Conservation (phyloP, 92 coral and sea anemone genomes). For the Heteractis magnifica region DNA sequence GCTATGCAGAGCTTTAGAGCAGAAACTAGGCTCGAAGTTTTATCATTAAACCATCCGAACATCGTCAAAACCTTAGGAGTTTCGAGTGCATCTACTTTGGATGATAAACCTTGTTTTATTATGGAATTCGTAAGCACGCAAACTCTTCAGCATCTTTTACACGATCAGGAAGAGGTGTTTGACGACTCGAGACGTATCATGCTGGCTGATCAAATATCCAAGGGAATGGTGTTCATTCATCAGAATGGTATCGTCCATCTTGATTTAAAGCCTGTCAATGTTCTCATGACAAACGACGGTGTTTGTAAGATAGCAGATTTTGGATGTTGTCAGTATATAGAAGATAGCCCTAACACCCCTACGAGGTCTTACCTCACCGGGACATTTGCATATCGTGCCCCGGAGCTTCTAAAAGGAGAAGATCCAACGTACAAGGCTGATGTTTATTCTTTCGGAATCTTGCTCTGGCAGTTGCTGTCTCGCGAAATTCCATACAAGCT, state of each 20-base stretch:
- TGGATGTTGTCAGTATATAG: constrained; percentile 87
- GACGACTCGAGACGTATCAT: constrained; percentile 62
- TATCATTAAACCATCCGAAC: constrained; percentile 77
- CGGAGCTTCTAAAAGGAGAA: constrained; percentile 91
- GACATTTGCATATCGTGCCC: constrained; percentile 95
- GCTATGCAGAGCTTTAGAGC: constrained; percentile 96
- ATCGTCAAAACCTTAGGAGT: constrained; percentile 73
- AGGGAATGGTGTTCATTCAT: constrained; percentile 80
- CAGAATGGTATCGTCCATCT: constrained; percentile 78
- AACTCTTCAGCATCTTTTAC: constrained; percentile 79
- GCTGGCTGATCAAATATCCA: constrained; percentile 71
- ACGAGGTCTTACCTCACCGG: constrained; percentile 90
- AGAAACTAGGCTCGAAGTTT: constrained; percentile 78
- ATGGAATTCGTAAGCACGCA: constrained; percentile 88
- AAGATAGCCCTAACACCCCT: constrained; percentile 88
- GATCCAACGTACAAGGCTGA: constrained; percentile 86
- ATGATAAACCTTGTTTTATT: constrained; percentile 87
- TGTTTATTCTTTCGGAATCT: constrained; percentile 80
- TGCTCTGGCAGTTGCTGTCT: constrained; percentile 88
- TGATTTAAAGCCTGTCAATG: constrained; percentile 88
- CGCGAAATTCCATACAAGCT: constrained; percentile 86
- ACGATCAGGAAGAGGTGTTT: constrained; percentile 76
- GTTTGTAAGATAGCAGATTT: constrained; percentile 90
- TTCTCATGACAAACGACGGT: constrained; percentile 67
- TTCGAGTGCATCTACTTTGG: constrained; percentile 59